A percentile compares a stretch with the other conserved stretches of the same genome.
Evolutionary conservation across 1,140 invertebrate species (phyloP).

Genomic region (Triops cancriformis): DNA sequence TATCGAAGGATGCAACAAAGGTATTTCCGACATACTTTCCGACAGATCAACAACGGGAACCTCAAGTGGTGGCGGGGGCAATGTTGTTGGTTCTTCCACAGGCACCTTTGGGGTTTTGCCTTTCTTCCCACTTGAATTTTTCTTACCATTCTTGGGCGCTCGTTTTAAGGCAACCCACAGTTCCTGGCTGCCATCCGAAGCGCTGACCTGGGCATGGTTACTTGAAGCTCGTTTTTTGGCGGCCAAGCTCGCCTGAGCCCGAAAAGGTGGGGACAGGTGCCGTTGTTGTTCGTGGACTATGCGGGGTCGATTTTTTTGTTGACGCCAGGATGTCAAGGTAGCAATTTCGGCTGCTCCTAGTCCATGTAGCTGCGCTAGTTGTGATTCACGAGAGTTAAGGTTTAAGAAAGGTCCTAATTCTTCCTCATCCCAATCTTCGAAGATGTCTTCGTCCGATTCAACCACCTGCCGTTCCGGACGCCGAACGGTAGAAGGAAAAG

Average conservation of each 20-base stretch:
- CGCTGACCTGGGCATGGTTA: background rate
- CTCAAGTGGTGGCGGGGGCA: background rate
- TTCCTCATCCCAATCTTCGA: background rate
- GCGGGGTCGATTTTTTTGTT: conserved; percentile 17
- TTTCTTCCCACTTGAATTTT: background rate
- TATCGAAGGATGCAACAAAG: conserved; percentile 3
- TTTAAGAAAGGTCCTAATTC: background rate
- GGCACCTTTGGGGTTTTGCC: background rate
- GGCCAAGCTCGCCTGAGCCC: background rate
- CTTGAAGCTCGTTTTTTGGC: background rate
- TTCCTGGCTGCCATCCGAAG: conserved; percentile 3
- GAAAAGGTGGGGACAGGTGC: background rate
- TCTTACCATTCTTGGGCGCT: background rate
- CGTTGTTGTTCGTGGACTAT: conserved; percentile 15
- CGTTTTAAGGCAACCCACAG: background rate
- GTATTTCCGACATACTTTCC: conserved; percentile 11
- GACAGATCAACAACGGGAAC: background rate
- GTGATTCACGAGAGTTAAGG: conserved; percentile 22
- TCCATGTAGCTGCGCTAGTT: conserved; percentile 26
- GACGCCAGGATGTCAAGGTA: conserved; percentile 21
- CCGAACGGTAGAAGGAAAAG: background rate
- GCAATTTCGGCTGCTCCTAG: conserved; percentile 24
- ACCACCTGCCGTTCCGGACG: background rate
- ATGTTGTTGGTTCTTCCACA: conserved; percentile 16
- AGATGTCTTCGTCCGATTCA: background rate